Conservation (phyloP, 1,140 invertebrate genomes). For the Lepidurus arcticus region DNA sequence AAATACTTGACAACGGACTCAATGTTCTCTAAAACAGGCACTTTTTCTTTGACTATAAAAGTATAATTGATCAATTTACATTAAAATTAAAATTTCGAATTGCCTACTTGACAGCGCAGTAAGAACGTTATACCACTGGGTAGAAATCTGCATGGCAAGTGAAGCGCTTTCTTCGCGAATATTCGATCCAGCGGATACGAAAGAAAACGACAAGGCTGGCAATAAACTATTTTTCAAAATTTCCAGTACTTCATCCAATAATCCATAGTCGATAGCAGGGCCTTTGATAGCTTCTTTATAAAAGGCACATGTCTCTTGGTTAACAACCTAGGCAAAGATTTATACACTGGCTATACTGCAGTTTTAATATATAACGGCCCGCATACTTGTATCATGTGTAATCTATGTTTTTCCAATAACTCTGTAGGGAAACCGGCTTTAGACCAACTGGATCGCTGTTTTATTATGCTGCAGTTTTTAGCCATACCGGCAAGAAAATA, state of each 20-base stretch:
- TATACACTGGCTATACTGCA: background rate
- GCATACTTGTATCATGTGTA: background rate
- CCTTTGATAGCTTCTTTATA: background rate
- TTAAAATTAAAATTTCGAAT: background rate
- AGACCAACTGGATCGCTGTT: background rate
- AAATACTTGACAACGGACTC: background rate
- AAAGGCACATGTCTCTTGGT: background rate
- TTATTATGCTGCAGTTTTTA: background rate
- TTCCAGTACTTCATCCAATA: background rate
- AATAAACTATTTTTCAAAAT: background rate
- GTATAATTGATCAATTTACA: background rate
- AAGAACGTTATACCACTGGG: background rate
- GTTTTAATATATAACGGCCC: background rate
- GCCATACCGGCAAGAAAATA: background rate
- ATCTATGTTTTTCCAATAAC: background rate
- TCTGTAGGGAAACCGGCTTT: background rate
- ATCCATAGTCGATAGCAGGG: background rate
- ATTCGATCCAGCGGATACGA: background rate
- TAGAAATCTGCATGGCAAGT: background rate
- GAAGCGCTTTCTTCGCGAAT: background rate
- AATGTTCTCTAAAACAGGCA: background rate
- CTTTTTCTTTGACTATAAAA: background rate
- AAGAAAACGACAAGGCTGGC: background rate
- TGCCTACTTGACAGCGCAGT: background rate
- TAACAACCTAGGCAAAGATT: background rate